phyloP scores from a whole-genome alignment of 2,113 vertebrate genomes.

The Poeciliopsis occidentalis region DNA sequence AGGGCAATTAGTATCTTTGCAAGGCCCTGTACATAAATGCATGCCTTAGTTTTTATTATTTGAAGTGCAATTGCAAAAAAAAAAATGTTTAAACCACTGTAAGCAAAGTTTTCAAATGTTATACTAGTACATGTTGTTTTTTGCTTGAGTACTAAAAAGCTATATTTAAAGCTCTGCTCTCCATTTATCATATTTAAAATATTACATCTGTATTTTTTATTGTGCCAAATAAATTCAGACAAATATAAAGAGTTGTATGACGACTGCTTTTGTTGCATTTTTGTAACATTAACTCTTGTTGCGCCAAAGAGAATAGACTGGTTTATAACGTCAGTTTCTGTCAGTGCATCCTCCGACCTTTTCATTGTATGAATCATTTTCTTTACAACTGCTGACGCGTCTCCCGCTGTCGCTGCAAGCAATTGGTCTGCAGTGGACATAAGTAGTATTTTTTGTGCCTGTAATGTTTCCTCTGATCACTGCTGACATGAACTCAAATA shows the following conservation, averaged over 20 bases:
- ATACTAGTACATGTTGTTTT: constrained; percentile 3
- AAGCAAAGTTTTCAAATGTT: constrained; percentile 38
- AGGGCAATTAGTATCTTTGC: not conserved
- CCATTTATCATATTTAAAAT: constrained; percentile 37
- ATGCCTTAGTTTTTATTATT: not conserved
- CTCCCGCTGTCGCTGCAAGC: not conserved
- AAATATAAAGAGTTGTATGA: constrained; percentile 47
- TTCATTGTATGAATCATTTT: not conserved
- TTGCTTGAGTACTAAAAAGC: constrained; percentile 32
- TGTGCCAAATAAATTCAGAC: constrained; percentile 37
- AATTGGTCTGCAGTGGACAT: not conserved
- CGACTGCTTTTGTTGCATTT: constrained; percentile 22
- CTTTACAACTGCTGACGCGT: not conserved
- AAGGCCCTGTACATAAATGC: not conserved
- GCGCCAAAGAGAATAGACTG: not conserved
- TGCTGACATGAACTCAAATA: not conserved
- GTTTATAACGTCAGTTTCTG: not conserved
- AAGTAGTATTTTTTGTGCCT: not conserved
- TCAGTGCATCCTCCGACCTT: not conserved
- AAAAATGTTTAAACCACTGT: constrained; percentile 14
- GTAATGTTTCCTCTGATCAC: not conserved
- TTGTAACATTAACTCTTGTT: not conserved
- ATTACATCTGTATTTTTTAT: constrained; percentile 65
- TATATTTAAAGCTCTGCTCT: constrained; percentile 27
- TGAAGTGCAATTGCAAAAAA: constrained; percentile 35